Base-by-base conservation (phyloP, 2,888 invertebrate genomes). In the Rosalia funebris region DNA sequence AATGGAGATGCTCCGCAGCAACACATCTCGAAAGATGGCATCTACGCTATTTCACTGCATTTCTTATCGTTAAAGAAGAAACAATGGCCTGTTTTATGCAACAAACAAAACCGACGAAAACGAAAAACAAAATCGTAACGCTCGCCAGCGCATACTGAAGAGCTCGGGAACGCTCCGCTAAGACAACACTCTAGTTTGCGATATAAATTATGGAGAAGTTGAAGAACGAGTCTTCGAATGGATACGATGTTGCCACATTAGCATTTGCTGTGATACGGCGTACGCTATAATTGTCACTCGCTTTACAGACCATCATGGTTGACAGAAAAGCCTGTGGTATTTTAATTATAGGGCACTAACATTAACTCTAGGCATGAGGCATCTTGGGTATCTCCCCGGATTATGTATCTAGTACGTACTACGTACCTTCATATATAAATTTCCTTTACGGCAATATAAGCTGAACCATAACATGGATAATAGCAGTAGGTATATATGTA, bases 121-220 rank as follows among this genome's bases (percentile, higher is more conserved):
- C 61, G 64, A 71, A 67, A 67, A 66, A 58, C 42, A 68, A 65
- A 67, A 63, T 60, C 45, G 32, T 36, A 58, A 47, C 60, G 48
- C 42, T 48, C 39, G 34, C 48, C 48, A 47, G 15, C 57, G 60
- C 61, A 59, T 59, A 61, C 57, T 52, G 63, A 62, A 56, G 58
- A 66, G 57, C 46, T 45, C 20, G 39, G 34, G 41, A 44, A 25
- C 45, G 31, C 31, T 47, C 31, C 32, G 47, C 48, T 41, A 63
- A 65, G 59, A 68, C 63, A 63, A 65, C 70, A 71, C 71, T 67
- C 62, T 68, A 66, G 60, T 68, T 63, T 65, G 65, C 68, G 71
- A 73, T 68, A 75, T 77, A 77, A 77, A 76, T 77, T 72, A 73
- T 71, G 68, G 69, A 71, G 73, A 72, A 71, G 73, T 70, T 70